These are phyloP conservation scores for Sminthurinus aureus DNA, from an alignment of 2,888 invertebrate species.

Conservation along the genomic window DNA sequence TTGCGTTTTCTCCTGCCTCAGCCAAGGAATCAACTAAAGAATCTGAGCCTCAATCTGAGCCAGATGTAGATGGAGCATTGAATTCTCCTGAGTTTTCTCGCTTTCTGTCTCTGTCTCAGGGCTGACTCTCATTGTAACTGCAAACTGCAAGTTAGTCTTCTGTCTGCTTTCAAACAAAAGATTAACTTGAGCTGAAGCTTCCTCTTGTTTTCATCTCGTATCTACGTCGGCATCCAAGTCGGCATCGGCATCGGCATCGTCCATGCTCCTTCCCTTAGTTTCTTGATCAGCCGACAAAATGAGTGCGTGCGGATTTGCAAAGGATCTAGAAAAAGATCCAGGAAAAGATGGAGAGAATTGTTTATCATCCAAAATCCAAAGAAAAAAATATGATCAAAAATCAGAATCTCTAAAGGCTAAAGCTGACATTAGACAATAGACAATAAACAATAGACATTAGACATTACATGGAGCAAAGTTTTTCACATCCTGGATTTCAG, in stretches of 20 bases:
- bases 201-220: background rate
- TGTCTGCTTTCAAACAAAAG: conserved; percentile 3
- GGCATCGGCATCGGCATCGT: background rate
- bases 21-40: no score
- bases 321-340: background rate
- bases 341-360: background rate
- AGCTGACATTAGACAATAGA: no score
- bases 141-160: background rate
- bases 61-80: background rate
- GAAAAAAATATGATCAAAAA: background rate
- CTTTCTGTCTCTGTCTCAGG: no score
- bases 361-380: background rate
- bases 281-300: background rate
- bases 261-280: no score
- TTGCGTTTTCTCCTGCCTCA: background rate
- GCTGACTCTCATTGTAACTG: no score
- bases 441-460: no score
- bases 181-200: conserved; percentile 7
- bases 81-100: background rate
- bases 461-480: no score
- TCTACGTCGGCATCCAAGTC: no score
- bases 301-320: background rate
- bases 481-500: no score
- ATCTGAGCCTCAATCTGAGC: no score
- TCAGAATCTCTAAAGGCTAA: no score